Base-by-base conservation (phyloP, 1,140 invertebrate species). In the Bombus haemorrhoidalis region DNA sequence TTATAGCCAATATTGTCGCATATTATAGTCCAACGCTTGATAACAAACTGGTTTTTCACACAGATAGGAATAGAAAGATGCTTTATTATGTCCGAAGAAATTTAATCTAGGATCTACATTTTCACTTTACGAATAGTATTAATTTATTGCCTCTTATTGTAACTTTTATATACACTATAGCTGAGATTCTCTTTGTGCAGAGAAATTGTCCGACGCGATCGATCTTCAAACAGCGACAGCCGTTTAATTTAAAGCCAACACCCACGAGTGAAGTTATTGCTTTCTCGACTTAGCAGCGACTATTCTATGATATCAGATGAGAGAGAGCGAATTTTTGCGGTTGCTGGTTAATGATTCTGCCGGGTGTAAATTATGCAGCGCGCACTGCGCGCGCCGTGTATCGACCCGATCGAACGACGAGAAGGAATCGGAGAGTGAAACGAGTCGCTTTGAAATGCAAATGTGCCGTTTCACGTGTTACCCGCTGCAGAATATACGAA, bases 401-500 rank as follows among this genome's bases (percentile, higher is more conserved):
- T 80, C 34, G 64, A 13, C 37, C 39, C 15, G 64, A 79, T 79
- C 64, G 77, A 18, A 37, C 37, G 43, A 34, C 10, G n/a, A 32
- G 41, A 25, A 37, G 64, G n/a, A 68, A 25, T 79, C 18, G 62
- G 1, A 74, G 41, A 68, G 22, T 15, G 77, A 37, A 79, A 18
- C 77, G 10, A 80, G 64, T 80, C 25, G 39, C 77, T 80, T 80
- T 80, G n/a, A 43, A 15, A 79, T 79, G 77, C 77, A 79, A 80
- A 80, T 80, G 22, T 12, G 13, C 41, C 25, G 64, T 37, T 66
- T 47, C 76, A 43, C n/a, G 32, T 66, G 39, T 47, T 68, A 34
- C 41, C 39, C 32, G 22, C 2, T 15, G 32, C 10, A 25, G 32
- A 66, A 43, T 43, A 32, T 9, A n/a, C 37, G 57, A 77, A 77